These are phyloP conservation scores for Steatocranus sp. DNA, from an alignment of 2,797 vertebrate genomes.

Conservation along the genomic window DNA sequence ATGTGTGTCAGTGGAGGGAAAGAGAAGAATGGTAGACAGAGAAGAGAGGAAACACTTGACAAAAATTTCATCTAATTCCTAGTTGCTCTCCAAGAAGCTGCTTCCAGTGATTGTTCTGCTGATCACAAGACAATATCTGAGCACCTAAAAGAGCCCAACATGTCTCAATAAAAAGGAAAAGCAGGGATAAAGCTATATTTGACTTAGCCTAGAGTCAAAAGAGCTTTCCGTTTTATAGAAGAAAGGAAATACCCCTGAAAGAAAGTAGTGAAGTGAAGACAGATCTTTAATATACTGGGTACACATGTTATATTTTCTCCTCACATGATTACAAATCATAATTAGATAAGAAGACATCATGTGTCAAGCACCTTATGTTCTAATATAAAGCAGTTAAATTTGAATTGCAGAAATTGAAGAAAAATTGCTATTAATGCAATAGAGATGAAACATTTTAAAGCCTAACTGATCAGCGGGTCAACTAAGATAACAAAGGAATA, in stretches of 20 bases:
- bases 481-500: not conserved
- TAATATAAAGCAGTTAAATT: not conserved
- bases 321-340: not conserved
- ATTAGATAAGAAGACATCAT: not conserved
- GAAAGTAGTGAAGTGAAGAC: not conserved
- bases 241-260: not conserved
- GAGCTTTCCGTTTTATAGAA: not conserved
- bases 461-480: not conserved
- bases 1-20: slow-evolving; percentile 59
- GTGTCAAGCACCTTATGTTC: not conserved
- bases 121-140: not conserved
- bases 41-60: not conserved
- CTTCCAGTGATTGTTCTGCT: not conserved
- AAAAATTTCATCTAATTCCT: not conserved
- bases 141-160: not conserved
- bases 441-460: not conserved
- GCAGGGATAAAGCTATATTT: not conserved
- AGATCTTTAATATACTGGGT: not conserved
- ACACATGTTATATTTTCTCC: not conserved
- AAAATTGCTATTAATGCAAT: not conserved
- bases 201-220: not conserved
- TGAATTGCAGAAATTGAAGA: not conserved
- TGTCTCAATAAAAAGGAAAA: not conserved
- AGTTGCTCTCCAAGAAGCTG: not conserved
- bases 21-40: not conserved